Conservation (phyloP, 1,140 invertebrate species). For the Micrasema longulum region DNA sequence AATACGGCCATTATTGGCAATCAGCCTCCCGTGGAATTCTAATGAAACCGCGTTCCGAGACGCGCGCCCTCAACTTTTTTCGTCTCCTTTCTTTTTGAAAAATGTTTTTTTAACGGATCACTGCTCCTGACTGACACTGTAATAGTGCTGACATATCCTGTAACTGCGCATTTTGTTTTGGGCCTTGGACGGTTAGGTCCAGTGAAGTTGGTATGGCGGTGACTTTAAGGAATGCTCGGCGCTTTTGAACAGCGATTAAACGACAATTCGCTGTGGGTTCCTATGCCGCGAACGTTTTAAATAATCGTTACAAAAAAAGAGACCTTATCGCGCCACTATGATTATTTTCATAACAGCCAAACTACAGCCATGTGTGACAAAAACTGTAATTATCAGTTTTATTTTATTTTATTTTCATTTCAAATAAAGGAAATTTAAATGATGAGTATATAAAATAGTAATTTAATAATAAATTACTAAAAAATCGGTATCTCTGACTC, state of each 20-base stretch:
- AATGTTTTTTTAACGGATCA: conserved; percentile 28
- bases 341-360: too few species aligned
- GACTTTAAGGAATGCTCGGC: conserved; percentile 5
- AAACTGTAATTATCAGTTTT: too few species aligned
- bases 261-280: conserved; percentile 18
- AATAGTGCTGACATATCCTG: conserved; percentile 28
- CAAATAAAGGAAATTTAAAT: too few species aligned
- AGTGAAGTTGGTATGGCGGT: conserved; percentile 3
- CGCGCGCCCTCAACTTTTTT: conserved; percentile 31
- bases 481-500: too few species aligned
- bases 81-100: conserved; percentile 14
- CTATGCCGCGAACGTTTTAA: conserved; percentile 1
- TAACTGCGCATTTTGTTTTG: neutral
- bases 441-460: too few species aligned
- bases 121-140: conserved; percentile 14
- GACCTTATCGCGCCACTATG: too few species aligned
- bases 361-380: too few species aligned
- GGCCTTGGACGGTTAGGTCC: neutral
- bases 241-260: conserved; percentile 24
- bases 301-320: too few species aligned
- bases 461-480: too few species aligned
- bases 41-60: conserved; percentile 43
- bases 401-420: too few species aligned
- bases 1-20: conserved; percentile 19
- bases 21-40: conserved; percentile 37